A percentile compares a stretch with the other conserved stretches of the same genome.
phyloP scores from a whole-genome alignment of 2,113 vertebrate genomes.

The Pelmatolapia mariae region DNA sequence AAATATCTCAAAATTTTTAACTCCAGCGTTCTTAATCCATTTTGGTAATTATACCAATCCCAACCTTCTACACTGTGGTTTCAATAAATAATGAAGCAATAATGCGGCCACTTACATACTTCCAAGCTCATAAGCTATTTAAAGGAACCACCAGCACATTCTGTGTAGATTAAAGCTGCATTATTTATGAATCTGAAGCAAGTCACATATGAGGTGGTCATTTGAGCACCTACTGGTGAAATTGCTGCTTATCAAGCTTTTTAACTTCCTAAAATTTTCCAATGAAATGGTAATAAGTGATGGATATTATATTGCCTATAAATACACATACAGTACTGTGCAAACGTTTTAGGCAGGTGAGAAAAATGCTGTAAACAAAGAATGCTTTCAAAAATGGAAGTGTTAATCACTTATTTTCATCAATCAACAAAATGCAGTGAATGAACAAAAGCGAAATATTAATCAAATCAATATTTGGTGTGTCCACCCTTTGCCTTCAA shows the following conservation, averaged over 20 bases:
- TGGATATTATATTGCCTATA: not conserved
- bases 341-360: not conserved
- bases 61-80: not conserved
- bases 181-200: conserved; percentile 26
- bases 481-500: not conserved
- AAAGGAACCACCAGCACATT: conserved; percentile 16
- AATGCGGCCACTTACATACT: not conserved
- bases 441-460: not conserved
- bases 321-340: not conserved
- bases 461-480: not conserved
- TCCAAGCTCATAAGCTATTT: conserved; percentile 31
- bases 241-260: not conserved
- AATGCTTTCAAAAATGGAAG: not conserved
- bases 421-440: not conserved
- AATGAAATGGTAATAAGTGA: not conserved
- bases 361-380: not conserved
- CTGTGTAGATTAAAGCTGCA: conserved; percentile 31
- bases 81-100: conserved; percentile 50
- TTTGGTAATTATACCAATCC: not conserved
- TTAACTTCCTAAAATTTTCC: not conserved
- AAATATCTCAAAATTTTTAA: not conserved
- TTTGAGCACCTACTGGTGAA: not conserved
- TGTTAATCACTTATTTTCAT: not conserved
- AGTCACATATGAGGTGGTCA: not conserved
- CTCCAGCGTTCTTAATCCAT: not conserved